Evolutionary conservation across 1,140 invertebrate genomes (phyloP).

Genomic region (Uloborus diversus): DNA sequence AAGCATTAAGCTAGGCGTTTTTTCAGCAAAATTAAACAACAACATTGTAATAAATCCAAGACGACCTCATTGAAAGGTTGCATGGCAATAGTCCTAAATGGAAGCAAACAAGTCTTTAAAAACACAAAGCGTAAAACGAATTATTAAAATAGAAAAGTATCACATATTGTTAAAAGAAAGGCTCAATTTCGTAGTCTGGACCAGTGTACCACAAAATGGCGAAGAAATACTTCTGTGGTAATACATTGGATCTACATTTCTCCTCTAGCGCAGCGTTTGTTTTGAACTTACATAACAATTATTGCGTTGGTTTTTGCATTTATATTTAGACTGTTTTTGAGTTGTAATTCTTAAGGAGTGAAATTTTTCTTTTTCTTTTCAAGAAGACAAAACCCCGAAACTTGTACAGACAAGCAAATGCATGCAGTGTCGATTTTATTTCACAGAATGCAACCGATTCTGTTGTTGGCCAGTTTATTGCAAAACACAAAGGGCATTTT

Average conservation of each 20-base stretch:
- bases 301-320: not conserved
- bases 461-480: constrained; percentile 12
- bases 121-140: too few relatives aligned
- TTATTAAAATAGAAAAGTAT: too few relatives aligned
- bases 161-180: too few relatives aligned
- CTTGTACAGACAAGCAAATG: not conserved
- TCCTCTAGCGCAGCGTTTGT: too few relatives aligned
- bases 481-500: constrained; percentile 45
- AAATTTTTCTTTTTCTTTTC: not conserved
- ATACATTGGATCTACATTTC: not conserved
- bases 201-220: not conserved
- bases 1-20: too few relatives aligned
- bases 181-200: too few relatives aligned
- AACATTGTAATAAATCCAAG: too few relatives aligned
- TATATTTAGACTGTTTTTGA: not conserved
- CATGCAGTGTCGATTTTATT: not conserved
- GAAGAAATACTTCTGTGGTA: not conserved
- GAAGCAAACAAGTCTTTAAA: too few relatives aligned
- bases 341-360: not conserved
- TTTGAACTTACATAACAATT: not conserved
- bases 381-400: not conserved
- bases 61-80: too few relatives aligned
- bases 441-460: not conserved
- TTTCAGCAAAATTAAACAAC: too few relatives aligned
- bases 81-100: too few relatives aligned